phyloP scores from a whole-genome alignment of 1,140 invertebrate species.

The Zaprionus ornatus region DNA sequence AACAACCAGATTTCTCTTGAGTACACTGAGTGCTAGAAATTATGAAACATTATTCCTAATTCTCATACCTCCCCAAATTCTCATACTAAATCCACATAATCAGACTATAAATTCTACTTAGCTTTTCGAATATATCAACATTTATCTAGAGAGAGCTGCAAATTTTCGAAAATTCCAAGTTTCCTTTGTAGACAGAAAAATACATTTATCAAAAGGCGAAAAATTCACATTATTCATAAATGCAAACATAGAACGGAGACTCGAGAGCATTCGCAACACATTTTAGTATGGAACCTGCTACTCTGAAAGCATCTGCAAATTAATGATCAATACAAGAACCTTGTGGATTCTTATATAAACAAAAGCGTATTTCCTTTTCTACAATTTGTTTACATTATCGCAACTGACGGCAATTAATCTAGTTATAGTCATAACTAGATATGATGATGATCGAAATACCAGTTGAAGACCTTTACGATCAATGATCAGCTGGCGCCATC shows the following conservation, averaged over 20 bases:
- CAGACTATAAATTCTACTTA: too few relatives aligned
- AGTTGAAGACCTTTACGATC: background rate
- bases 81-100: background rate
- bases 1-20: background rate
- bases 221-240: background rate
- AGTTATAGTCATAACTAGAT: conserved; percentile 15
- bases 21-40: background rate
- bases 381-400: conserved; percentile 5
- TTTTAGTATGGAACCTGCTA: background rate
- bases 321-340: conserved; percentile 17
- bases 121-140: background rate
- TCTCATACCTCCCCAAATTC: too few relatives aligned
- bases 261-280: background rate
- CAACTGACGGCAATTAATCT: conserved; percentile 12
- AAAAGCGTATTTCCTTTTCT: conserved; percentile 30
- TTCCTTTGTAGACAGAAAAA: conserved; percentile 1
- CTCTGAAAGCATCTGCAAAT: conserved; percentile 1
- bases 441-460: background rate
- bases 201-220: background rate
- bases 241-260: background rate
- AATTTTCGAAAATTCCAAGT: background rate
- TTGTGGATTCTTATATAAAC: conserved; percentile 37
- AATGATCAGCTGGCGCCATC: conserved; percentile 56
- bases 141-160: background rate
- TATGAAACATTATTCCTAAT: background rate